These are phyloP conservation scores for Fundulus diaphanus DNA, from an alignment of 2,797 vertebrate species.

Conservation along the genomic window DNA sequence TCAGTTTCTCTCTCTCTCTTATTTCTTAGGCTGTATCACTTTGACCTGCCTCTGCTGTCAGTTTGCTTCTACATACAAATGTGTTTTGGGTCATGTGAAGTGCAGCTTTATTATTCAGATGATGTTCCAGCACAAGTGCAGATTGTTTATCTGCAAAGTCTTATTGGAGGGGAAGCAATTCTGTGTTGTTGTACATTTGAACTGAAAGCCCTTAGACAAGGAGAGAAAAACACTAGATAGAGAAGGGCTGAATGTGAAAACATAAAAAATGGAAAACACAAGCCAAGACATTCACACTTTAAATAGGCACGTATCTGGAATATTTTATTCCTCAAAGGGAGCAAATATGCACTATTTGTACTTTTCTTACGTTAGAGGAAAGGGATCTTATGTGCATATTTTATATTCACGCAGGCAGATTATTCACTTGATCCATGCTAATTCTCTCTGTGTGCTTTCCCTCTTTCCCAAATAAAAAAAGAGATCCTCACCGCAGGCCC, in stretches of 20 bases:
- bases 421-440: constrained; percentile 67
- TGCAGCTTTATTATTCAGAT: constrained; percentile 48
- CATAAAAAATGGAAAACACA: constrained; percentile 24
- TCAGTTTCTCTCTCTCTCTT: neutral
- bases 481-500: constrained; percentile 57
- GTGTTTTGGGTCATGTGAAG: constrained; percentile 26
- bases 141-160: constrained; percentile 29
- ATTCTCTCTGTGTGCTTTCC: constrained; percentile 49
- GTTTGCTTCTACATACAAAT: constrained; percentile 29
- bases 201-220: constrained; percentile 32
- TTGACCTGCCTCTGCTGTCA: constrained; percentile 12
- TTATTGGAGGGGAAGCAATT: constrained; percentile 29
- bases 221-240: constrained; percentile 12
- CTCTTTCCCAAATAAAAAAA: constrained; percentile 49
- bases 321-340: constrained; percentile 41
- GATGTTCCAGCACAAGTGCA: constrained; percentile 20
- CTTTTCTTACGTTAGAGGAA: constrained; percentile 21
- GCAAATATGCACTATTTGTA: constrained; percentile 32
- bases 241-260: constrained; percentile 42
- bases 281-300: constrained; percentile 33
- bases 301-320: constrained; percentile 36
- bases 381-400: constrained; percentile 46
- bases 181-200: constrained; percentile 37
- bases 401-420: constrained; percentile 50
- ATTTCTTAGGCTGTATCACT: constrained; percentile 21